Conservation (phyloP, 2,797 vertebrate species). For the Furcifer pardalis region DNA sequence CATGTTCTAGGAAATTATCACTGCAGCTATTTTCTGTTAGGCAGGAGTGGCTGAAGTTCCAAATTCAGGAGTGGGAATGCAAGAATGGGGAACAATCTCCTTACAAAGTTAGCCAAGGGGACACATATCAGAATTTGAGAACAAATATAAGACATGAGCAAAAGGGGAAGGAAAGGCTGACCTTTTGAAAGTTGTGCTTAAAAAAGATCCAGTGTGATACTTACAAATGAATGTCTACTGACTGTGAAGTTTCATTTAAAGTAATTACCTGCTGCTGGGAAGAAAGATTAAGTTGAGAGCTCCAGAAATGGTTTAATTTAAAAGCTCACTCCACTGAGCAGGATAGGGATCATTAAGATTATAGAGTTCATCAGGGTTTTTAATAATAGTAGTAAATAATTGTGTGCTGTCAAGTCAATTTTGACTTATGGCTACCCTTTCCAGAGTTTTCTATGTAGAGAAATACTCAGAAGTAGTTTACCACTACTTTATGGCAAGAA, state of each 20-base stretch:
- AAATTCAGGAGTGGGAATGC: neutral
- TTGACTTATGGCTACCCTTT: no score
- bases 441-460: no score
- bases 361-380: neutral
- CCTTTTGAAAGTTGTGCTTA: slow-evolving; percentile 8
- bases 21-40: neutral
- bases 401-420: no score
- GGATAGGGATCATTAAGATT: neutral
- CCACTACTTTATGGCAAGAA: no score
- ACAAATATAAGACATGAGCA: neutral
- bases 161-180: neutral
- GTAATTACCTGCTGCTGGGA: neutral
- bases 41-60: neutral
- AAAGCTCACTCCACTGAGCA: neutral
- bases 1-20: no score
- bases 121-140: neutral
- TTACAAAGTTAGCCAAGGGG: neutral
- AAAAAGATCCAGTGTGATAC: neutral
- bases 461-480: no score
- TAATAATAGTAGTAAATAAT: no score
- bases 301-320: neutral
- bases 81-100: neutral
- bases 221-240: neutral
- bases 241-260: neutral
- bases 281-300: neutral